Conservation (phyloP, 1,140 invertebrate genomes). For the Heliconius hewitsoni region DNA sequence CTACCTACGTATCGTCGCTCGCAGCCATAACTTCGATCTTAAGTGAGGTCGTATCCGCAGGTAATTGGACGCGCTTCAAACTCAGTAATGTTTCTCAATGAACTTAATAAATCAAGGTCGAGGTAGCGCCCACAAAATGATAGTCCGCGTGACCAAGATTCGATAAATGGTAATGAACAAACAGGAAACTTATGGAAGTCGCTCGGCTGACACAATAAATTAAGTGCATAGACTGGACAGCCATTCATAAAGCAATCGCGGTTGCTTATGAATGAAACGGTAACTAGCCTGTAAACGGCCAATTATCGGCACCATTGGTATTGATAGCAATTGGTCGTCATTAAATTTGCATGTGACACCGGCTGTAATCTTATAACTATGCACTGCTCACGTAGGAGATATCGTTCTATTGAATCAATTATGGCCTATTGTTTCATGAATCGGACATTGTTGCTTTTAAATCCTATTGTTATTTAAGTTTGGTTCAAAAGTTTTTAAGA, state of each 20-base stretch:
- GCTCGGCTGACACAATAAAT: slow-evolving; percentile 65
- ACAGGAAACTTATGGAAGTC: slow-evolving; percentile 70
- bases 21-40: slow-evolving; percentile 39
- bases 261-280: slow-evolving; percentile 76
- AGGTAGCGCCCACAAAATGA: slow-evolving; percentile 63
- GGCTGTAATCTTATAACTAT: slow-evolving; percentile 50
- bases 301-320: slow-evolving; percentile 65
- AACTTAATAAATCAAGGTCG: slow-evolving; percentile 68
- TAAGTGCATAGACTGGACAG: slow-evolving; percentile 58
- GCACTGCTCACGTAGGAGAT: slow-evolving; percentile 44
- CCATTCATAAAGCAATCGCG: slow-evolving; percentile 74
- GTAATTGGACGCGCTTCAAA: slow-evolving; percentile 51
- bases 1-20: slow-evolving; percentile 40
- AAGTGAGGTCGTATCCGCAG: slow-evolving; percentile 37
- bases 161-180: slow-evolving; percentile 72
- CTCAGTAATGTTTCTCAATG: slow-evolving; percentile 58
- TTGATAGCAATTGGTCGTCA: slow-evolving; percentile 59
- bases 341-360: slow-evolving; percentile 69
- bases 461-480: slow-evolving; percentile 51
- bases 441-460: slow-evolving; percentile 55
- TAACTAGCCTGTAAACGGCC: slow-evolving; percentile 56
- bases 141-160: slow-evolving; percentile 58
- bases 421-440: slow-evolving; percentile 61
- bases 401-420: slow-evolving; percentile 57
- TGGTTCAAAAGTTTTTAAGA: slow-evolving; percentile 31